These are phyloP conservation scores for Chloebia gouldiae DNA, from an alignment of 2,113 vertebrate species.

Conservation along the genomic window DNA sequence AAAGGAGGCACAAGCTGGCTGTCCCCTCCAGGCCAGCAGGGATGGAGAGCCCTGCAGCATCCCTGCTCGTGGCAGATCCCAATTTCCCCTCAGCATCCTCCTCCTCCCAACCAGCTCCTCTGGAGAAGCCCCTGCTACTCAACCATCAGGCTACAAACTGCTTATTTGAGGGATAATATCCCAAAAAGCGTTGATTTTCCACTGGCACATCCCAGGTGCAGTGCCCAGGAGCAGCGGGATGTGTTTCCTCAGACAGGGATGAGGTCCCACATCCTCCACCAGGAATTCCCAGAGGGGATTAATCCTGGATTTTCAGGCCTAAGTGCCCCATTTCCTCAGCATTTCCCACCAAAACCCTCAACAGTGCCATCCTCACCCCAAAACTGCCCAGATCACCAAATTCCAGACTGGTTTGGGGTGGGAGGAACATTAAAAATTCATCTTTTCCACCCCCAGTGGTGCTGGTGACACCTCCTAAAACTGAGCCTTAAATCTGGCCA, in stretches of 20 bases:
- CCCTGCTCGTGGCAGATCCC: neutral
- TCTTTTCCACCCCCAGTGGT: neutral
- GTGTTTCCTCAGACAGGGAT: neutral
- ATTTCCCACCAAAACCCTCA: neutral
- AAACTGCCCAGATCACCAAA: accelerated
- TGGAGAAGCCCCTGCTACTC: accelerated
- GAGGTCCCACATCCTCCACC: too few relatives aligned
- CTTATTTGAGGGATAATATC: accelerated
- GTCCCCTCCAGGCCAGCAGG: neutral
- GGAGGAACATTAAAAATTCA: neutral
- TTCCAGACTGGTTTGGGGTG: neutral
- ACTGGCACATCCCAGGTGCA: neutral
- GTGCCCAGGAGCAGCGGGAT: neutral
- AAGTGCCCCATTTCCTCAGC: neutral
- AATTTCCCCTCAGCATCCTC: neutral
- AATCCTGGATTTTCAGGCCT: neutral
- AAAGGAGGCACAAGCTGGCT: neutral
- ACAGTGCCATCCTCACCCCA: accelerated
- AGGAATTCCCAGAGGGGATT: neutral
- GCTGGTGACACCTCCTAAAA: neutral
- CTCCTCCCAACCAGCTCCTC: neutral
- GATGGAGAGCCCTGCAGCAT: neutral
- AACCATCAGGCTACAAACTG: neutral
- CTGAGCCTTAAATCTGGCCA: neutral
- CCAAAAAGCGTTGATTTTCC: neutral